A percentile compares a stretch with the other conserved stretches of the same genome.
Conservation (phyloP, 1,140 invertebrate genomes). For the Pteromalus puparum region DNA sequence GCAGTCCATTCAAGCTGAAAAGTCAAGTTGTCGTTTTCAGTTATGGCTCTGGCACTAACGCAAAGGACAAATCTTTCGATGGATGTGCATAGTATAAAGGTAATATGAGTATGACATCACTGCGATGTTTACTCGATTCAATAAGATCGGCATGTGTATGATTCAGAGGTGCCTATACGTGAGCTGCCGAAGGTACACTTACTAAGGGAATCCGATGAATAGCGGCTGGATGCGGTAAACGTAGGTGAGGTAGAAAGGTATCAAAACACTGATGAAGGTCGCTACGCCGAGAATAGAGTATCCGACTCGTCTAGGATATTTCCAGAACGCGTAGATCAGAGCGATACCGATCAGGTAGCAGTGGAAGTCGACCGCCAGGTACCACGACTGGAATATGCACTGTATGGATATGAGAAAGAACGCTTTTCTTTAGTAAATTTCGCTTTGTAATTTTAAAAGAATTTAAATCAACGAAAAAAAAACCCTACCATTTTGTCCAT, state of each 20-base stretch:
- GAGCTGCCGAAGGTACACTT: slow-evolving; percentile 41
- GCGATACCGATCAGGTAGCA: slow-evolving; percentile 74
- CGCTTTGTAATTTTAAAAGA: not conserved
- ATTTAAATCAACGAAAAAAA: not conserved
- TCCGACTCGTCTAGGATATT: slow-evolving; percentile 63
- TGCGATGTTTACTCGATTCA: too few species aligned
- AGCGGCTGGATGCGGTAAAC: slow-evolving; percentile 54
- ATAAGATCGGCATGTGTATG: not conserved
- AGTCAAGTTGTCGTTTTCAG: not conserved
- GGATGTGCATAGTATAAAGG: too few species aligned
- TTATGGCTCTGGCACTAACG: too few species aligned
- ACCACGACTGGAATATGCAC: slow-evolving; percentile 78
- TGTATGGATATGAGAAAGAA: slow-evolving; percentile 62
- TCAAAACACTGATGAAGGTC: slow-evolving; percentile 51
- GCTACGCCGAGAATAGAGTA: slow-evolving; percentile 56
- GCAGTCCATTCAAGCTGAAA: slow-evolving; percentile 57
- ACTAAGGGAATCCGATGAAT: slow-evolving; percentile 58
- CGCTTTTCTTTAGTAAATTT: not conserved
- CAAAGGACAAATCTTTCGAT: too few species aligned
- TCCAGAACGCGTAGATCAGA: slow-evolving; percentile 72
- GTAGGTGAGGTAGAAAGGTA: slow-evolving; percentile 59
- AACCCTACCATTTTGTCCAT: slow-evolving; percentile 57
- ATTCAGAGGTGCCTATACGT: too few species aligned
- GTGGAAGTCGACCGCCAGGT: slow-evolving; percentile 77
- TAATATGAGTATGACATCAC: too few species aligned